A percentile compares a stretch with the other conserved stretches of the same genome.
Evolutionary conservation across 2,888 invertebrate genomes (phyloP).

Genomic region (Zonitis immaculata): DNA sequence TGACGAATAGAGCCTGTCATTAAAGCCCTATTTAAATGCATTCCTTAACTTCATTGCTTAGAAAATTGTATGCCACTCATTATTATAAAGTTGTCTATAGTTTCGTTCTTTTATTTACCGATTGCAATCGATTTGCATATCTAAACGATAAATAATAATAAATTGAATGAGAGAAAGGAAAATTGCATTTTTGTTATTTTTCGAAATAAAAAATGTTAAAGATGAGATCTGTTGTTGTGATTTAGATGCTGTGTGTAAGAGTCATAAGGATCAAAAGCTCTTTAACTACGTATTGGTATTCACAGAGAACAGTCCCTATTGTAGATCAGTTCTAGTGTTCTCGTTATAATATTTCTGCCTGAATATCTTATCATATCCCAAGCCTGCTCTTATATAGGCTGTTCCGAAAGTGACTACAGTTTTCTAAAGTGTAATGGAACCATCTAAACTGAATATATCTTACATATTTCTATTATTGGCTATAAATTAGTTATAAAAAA

Average conservation of each 20-base stretch:
- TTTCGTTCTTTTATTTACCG: too few relatives aligned
- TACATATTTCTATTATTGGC: too few relatives aligned
- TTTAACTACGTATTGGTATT: slow-evolving; percentile 29
- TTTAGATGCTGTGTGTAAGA: neutral
- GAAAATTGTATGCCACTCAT: slow-evolving; percentile 10
- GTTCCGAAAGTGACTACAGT: too few relatives aligned
- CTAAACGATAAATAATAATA: slow-evolving; percentile 5
- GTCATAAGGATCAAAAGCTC: slow-evolving; percentile 17
- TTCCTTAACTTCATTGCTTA: slow-evolving; percentile 38
- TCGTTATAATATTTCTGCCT: slow-evolving; percentile 4
- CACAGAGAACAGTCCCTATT: slow-evolving; percentile 20
- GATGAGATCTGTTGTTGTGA: neutral
- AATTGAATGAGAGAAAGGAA: neutral
- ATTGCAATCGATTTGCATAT: slow-evolving; percentile 17
- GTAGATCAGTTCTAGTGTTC: slow-evolving; percentile 23
- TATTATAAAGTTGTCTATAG: too few relatives aligned
- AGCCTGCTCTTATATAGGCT: too few relatives aligned
- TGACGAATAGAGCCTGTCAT: slow-evolving; percentile 43
- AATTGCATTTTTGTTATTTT: neutral
- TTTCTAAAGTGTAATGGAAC: too few relatives aligned
- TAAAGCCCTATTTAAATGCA: slow-evolving; percentile 46
- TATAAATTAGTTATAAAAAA: too few relatives aligned
- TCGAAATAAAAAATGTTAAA: too few relatives aligned
- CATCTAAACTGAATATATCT: too few relatives aligned
- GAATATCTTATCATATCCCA: slow-evolving; percentile 26